Conservation (phyloP, 2,888 invertebrate genomes). For the Achlya flavicornis region DNA sequence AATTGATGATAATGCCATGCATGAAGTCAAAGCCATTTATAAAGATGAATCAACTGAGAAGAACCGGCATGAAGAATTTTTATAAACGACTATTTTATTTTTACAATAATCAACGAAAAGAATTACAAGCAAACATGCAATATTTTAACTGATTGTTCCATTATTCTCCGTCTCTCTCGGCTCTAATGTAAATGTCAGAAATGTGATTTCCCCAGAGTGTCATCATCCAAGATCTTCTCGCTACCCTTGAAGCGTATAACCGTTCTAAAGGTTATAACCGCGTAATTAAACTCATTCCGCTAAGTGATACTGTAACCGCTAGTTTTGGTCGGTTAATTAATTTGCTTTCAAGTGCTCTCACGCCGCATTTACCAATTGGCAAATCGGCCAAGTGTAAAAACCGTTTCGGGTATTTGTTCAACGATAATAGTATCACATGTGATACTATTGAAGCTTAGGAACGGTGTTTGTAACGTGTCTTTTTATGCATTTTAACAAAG, state of each 20-base stretch:
- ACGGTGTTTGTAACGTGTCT: background rate
- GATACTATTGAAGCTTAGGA: background rate
- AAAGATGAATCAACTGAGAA: no score
- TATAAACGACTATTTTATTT: no score
- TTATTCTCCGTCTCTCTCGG: no score
- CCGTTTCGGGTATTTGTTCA: conserved; percentile 10
- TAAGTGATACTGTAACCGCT: conserved; percentile 15
- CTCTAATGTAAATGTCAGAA: no score
- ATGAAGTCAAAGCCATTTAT: no score
- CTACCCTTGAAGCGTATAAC: background rate
- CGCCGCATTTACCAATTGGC: conserved; percentile 34
- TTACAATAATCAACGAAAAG: no score
- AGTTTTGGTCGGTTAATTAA: conserved; percentile 24
- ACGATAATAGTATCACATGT: background rate
- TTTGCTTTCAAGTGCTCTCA: conserved; percentile 31
- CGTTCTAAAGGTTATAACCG: background rate
- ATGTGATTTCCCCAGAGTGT: background rate
- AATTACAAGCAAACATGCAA: no score
- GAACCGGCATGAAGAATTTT: no score
- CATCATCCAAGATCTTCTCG: background rate
- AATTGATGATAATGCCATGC: no score
- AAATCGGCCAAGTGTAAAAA: conserved; percentile 22
- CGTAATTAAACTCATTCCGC: conserved; percentile 14
- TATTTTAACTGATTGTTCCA: no score
- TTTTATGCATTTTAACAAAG: no score